These are phyloP conservation scores for Troilus luridus DNA, from an alignment of 2,888 invertebrate genomes.

Conservation along the genomic window DNA sequence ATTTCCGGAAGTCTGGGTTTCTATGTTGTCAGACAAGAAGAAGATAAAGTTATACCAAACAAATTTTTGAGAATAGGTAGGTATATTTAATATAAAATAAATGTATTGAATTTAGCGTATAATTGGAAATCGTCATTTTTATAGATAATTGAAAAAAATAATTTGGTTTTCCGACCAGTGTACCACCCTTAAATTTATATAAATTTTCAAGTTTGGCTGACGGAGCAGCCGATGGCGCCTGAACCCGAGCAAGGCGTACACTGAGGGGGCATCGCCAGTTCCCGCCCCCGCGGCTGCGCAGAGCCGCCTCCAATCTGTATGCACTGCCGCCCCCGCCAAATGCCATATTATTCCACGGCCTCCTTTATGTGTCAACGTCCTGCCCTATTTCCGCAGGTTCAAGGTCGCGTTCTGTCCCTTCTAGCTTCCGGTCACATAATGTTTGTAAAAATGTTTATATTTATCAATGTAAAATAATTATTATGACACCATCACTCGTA, in stretches of 20 bases:
- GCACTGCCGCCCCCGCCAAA: conserved; percentile 61
- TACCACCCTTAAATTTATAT: background rate
- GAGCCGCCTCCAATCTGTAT: conserved; percentile 58
- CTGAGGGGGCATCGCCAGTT: conserved; percentile 43
- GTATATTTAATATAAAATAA: background rate
- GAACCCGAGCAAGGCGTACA: conserved; percentile 18
- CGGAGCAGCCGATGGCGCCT: background rate
- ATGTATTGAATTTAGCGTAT: background rate
- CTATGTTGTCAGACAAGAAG: no score
- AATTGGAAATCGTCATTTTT: background rate
- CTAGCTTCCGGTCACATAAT: background rate
- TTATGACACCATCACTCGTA: background rate
- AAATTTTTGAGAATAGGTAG: background rate
- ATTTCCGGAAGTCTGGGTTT: no score
- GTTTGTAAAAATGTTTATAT: background rate
- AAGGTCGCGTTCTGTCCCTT: conserved; percentile 52
- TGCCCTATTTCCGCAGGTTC: conserved; percentile 61
- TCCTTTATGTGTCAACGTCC: conserved; percentile 63
- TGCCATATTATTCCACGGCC: conserved; percentile 63
- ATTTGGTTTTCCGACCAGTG: background rate
- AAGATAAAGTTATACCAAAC: background rate
- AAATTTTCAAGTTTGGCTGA: background rate
- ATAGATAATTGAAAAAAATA: no score
- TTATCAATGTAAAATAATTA: background rate
- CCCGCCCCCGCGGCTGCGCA: conserved; percentile 53